Percentiles rank a stretch among this genome's conserved stretches.
These are phyloP conservation scores for Schizothorax lantsangensis DNA, from an alignment of 2,797 vertebrate genomes.

Conservation along the genomic window DNA sequence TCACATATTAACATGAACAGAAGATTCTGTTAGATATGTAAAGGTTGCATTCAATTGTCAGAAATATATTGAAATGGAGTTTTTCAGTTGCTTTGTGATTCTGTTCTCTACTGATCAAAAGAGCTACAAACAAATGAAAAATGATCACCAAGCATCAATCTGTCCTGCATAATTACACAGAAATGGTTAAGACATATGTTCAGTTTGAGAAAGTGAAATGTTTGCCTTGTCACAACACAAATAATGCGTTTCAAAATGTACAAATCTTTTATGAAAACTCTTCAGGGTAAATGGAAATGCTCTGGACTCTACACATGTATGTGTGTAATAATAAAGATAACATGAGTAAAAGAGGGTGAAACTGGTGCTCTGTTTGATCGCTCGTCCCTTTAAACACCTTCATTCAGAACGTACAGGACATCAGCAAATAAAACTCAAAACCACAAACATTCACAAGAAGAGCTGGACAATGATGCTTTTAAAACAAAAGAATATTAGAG, in stretches of 20 bases:
- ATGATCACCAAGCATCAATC: background rate
- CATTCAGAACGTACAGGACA: slow-evolving; percentile 44
- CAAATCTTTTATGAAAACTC: background rate
- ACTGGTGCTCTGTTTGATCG: background rate
- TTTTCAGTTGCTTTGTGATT: slow-evolving; percentile 27
- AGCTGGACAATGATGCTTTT: slow-evolving; percentile 24
- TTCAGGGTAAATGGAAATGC: slow-evolving; percentile 2
- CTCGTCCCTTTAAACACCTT: slow-evolving; percentile 28
- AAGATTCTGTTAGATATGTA: slow-evolving; percentile 17
- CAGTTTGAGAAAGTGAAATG: background rate
- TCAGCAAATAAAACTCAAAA: slow-evolving; percentile 23
- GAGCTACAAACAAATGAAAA: background rate
- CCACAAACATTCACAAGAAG: slow-evolving; percentile 23
- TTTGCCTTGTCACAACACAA: background rate
- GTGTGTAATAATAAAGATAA: background rate
- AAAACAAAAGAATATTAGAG: slow-evolving; percentile 32
- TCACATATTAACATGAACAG: slow-evolving; percentile 13
- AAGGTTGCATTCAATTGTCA: slow-evolving; percentile 3
- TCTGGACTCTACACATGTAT: background rate
- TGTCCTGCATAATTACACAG: background rate
- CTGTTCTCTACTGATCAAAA: background rate
- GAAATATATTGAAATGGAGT: background rate
- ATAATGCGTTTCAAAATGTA: background rate
- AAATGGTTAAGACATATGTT: background rate
- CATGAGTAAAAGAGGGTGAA: background rate